Evolutionary conservation across 2,888 invertebrate genomes (phyloP).

Genomic region (Stenchaetothrips biformis): DNA sequence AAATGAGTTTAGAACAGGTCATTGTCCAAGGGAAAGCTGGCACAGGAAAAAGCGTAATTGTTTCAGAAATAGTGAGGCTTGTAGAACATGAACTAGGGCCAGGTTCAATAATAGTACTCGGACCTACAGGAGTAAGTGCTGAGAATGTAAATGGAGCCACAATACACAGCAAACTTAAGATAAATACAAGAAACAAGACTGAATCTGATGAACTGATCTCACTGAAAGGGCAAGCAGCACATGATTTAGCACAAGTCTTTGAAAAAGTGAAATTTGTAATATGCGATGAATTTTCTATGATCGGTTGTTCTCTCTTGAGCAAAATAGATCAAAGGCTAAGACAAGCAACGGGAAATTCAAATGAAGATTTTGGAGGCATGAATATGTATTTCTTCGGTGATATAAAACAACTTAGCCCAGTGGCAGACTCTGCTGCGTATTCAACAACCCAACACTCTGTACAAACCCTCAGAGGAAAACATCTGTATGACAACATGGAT

Average conservation of each 20-base stretch:
- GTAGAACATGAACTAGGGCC: neutral
- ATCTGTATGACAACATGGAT: neutral
- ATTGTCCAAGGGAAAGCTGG: neutral
- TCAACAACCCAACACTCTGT: neutral
- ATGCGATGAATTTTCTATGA: neutral
- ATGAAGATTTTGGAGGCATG: constrained; percentile 1
- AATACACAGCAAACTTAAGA: neutral
- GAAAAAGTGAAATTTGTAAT: neutral
- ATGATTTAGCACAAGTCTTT: neutral
- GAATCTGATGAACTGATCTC: neutral
- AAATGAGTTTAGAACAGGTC: too few species aligned
- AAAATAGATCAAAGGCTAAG: neutral
- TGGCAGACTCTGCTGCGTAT: neutral
- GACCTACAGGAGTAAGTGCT: neutral
- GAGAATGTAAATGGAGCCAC: neutral
- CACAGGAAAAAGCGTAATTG: neutral
- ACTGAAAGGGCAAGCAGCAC: neutral
- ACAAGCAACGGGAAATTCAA: neutral
- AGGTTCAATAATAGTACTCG: neutral
- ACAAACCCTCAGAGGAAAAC: neutral
- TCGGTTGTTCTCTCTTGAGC: neutral
- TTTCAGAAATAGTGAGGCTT: neutral
- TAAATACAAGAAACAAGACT: neutral
- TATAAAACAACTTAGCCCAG: neutral
- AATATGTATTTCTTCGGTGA: neutral